phyloP scores from a whole-genome alignment of 2,113 vertebrate species.

The Chionomys nivalis region DNA sequence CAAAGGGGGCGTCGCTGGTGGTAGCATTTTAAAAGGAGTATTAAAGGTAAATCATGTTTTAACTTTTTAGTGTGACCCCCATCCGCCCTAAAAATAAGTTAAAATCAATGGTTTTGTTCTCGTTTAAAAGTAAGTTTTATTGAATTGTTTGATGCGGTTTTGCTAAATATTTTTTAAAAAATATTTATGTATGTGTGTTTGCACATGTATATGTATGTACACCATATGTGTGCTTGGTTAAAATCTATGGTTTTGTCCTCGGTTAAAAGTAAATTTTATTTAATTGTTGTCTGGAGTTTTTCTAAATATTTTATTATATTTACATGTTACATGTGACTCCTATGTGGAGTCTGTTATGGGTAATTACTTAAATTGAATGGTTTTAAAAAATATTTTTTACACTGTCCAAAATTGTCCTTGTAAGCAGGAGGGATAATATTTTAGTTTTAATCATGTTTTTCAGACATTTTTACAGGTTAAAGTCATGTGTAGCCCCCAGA shows the following conservation, averaged over 20 bases:
- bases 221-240: background rate
- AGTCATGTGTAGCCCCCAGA: background rate
- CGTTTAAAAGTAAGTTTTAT: background rate
- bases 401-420: background rate
- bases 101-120: background rate
- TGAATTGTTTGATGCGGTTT: background rate
- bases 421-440: background rate
- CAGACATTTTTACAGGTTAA: background rate
- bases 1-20: slow-evolving; percentile 98
- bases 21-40: slow-evolving; percentile 98
- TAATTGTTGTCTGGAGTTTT: too few species aligned
- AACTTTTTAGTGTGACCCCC: background rate
- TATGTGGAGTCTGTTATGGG: background rate
- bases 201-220: background rate
- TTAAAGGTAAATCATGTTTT: slow-evolving; percentile 88
- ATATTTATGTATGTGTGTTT: background rate
- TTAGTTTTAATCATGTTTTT: slow-evolving; percentile 8
- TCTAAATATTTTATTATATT: too few species aligned
- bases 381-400: background rate
- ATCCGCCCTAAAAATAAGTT: background rate
- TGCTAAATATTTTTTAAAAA: background rate
- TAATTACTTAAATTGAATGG: background rate
- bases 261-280: too few species aligned
- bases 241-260: too few species aligned
- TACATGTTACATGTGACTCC: too few species aligned